These are phyloP conservation scores for Pelagia noctiluca DNA, from an alignment of 30 jellyfish, hydroid and myxozoan species.

Conservation along the genomic window DNA sequence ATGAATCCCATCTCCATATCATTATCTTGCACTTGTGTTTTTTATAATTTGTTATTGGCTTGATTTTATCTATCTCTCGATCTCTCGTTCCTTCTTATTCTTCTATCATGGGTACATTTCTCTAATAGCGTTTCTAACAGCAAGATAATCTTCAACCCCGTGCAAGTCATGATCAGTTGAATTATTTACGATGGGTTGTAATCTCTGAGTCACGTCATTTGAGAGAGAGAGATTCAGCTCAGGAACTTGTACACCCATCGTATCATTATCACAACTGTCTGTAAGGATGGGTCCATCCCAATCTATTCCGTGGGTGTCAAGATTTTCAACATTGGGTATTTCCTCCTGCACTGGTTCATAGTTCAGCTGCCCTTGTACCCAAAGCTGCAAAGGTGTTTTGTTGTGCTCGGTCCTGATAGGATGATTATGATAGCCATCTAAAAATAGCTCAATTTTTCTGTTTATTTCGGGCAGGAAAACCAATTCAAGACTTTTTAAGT, in stretches of 20 bases:
- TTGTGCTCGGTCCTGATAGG: constrained; percentile 38
- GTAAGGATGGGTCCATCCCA: constrained; percentile 49
- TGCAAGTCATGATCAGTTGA: constrained; percentile 11
- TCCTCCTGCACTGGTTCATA: background rate
- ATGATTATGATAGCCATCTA: constrained; percentile 40
- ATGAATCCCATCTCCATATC: no score
- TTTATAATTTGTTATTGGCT: background rate
- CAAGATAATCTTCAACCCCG: constrained; percentile 24
- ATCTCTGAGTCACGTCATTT: background rate
- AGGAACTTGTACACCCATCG: constrained; percentile 29
- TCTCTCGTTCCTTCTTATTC: constrained; percentile 12
- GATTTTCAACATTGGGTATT: background rate
- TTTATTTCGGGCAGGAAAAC: constrained; percentile 30
- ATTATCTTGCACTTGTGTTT: no score
- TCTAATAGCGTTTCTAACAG: constrained; percentile 10
- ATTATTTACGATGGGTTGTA: constrained; percentile 2
- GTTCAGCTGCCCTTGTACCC: constrained; percentile 30
- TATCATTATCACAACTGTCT: constrained; percentile 8
- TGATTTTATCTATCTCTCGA: constrained; percentile 9
- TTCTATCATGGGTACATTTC: constrained; percentile 14
- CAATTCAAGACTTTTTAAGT: constrained; percentile 8
- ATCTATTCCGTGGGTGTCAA: constrained; percentile 34
- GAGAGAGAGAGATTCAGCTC: constrained; percentile 17
- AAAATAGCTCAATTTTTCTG: constrained; percentile 9
- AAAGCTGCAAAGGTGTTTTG: constrained; percentile 34